Percentiles rank a stretch among this genome's conserved stretches.
Evolutionary conservation across 2,888 invertebrate genomes (phyloP).

Genomic region (Hemicrepidius hirtus): DNA sequence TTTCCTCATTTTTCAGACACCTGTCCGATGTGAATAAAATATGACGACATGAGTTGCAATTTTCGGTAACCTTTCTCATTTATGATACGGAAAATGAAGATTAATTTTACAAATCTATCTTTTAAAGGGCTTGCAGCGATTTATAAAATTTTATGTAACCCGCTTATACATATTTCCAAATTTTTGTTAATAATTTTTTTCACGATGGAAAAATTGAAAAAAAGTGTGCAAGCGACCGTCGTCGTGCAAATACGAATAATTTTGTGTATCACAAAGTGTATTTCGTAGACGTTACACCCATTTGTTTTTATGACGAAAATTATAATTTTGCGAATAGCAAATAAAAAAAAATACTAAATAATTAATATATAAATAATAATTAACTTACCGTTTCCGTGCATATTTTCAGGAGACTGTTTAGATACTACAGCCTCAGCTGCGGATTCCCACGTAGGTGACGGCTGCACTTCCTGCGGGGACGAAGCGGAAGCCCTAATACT

Average conservation of each 20-base stretch:
- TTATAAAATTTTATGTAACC: too few species aligned
- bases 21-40: constrained; percentile 17
- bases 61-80: background rate
- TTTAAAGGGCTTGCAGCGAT: background rate
- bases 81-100: background rate
- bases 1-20: background rate
- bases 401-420: constrained; percentile 57
- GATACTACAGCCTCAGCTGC: constrained; percentile 56
- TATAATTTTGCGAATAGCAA: too few species aligned
- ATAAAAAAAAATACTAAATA: too few species aligned
- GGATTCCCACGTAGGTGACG: constrained; percentile 52
- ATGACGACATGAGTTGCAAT: background rate
- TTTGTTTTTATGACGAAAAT: too few species aligned
- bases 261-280: too few species aligned
- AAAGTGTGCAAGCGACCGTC: too few species aligned
- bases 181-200: too few species aligned
- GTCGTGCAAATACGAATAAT: too few species aligned
- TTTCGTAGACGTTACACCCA: too few species aligned
- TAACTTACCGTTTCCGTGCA: constrained; percentile 53
- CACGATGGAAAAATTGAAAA: too few species aligned
- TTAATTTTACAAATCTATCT: background rate
- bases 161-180: too few species aligned
- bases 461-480: constrained; percentile 44
- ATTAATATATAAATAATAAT: background rate
- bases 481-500: constrained; percentile 51